These are phyloP conservation scores for Myripristis jacobus DNA, from an alignment of 2,797 vertebrate species.

Conservation along the genomic window DNA sequence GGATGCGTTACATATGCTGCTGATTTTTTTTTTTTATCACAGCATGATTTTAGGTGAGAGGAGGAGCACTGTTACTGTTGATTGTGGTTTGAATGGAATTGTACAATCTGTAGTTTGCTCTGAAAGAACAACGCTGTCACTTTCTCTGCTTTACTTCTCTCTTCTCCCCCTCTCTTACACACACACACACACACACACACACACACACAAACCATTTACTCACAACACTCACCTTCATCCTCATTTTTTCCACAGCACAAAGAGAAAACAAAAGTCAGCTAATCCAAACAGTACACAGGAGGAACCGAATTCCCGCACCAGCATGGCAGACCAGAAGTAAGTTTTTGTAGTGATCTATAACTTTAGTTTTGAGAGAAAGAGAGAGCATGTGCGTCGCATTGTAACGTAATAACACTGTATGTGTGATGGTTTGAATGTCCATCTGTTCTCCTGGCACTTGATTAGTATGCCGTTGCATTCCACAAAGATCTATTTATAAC, in stretches of 20 bases:
- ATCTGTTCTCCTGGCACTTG: slow-evolving; percentile 40
- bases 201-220: slow-evolving; percentile 26
- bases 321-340: slow-evolving; percentile 82
- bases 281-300: slow-evolving; percentile 63
- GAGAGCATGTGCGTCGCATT: slow-evolving; percentile 16
- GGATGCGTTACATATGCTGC: background rate
- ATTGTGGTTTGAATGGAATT: no score
- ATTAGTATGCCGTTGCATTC: slow-evolving; percentile 57
- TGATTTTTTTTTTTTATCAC: background rate
- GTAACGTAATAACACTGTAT: background rate
- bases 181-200: background rate
- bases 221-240: slow-evolving; percentile 47
- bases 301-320: slow-evolving; percentile 66
- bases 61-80: background rate
- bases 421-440: slow-evolving; percentile 14
- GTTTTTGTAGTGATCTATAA: slow-evolving; percentile 37
- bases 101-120: slow-evolving; percentile 8
- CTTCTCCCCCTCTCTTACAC: background rate
- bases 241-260: slow-evolving; percentile 78
- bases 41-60: slow-evolving; percentile 32
- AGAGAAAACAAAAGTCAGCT: slow-evolving; percentile 73
- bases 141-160: slow-evolving; percentile 8
- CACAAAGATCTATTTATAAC: slow-evolving; percentile 65
- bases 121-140: slow-evolving; percentile 9
- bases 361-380: background rate